Percentiles rank a stretch among this genome's conserved stretches.
phyloP scores from a whole-genome alignment of 2,113 vertebrate species.

The Galbula dea region DNA sequence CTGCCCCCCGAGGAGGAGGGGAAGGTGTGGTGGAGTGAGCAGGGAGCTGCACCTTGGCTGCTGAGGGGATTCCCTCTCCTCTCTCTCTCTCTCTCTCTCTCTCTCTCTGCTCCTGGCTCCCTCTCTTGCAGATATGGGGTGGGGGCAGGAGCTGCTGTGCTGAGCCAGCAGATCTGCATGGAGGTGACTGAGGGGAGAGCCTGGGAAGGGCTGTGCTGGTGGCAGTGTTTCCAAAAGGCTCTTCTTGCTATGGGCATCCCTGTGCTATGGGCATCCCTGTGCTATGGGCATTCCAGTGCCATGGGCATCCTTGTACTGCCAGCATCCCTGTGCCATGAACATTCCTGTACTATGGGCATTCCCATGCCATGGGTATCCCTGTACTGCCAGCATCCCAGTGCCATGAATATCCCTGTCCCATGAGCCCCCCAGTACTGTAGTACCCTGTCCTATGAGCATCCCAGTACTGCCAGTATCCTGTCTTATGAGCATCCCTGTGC shows the following conservation, averaged over 20 bases:
- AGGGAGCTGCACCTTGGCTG: not conserved
- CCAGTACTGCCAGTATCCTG: not conserved
- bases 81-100: accelerated
- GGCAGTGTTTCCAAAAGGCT: not conserved
- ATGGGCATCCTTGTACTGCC: accelerated
- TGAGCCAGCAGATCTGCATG: not conserved
- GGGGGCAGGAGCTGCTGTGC: not conserved
- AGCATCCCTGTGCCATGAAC: not conserved
- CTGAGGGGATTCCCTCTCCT: not conserved
- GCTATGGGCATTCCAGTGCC: accelerated
- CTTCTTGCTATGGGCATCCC: accelerated
- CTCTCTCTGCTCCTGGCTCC: accelerated
- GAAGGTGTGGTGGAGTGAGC: not conserved
- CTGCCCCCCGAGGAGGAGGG: not conserved
- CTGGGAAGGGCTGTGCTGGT: not conserved
- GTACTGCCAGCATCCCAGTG: not conserved
- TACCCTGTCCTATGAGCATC: accelerated
- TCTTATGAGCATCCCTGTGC: not conserved
- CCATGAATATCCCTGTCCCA: not conserved
- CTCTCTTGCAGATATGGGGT: not conserved
- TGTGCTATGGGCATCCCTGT: accelerated
- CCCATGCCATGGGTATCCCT: not conserved
- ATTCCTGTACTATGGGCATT: not conserved
- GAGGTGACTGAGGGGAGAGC: not conserved
- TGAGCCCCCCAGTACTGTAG: too few species aligned